A percentile compares a stretch with the other conserved stretches of the same genome.
Conservation (phyloP, 2,888 invertebrate genomes). For the Myathropa florea region DNA sequence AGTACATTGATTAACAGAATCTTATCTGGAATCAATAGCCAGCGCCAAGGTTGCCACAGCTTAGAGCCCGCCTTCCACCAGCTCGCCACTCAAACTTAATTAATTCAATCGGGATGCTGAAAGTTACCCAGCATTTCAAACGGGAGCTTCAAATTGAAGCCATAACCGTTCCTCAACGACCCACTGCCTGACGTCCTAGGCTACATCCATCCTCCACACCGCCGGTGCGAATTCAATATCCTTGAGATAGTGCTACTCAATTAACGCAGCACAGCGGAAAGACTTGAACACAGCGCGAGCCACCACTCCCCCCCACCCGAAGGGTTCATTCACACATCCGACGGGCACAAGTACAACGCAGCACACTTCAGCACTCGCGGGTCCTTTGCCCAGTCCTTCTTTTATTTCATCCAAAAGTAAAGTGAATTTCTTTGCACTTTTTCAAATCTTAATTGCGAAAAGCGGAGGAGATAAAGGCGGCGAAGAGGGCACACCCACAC, state of each 20-base stretch:
- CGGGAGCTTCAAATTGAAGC: background rate
- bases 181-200: background rate
- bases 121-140: no score
- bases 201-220: background rate
- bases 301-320: background rate
- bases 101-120: background rate
- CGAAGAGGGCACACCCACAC: slow-evolving; percentile 15
- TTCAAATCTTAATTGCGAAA: slow-evolving; percentile 66
- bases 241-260: slow-evolving; percentile 41
- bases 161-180: background rate
- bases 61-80: background rate
- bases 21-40: background rate
- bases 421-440: slow-evolving; percentile 65
- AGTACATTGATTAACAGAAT: background rate
- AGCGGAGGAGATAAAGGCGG: slow-evolving; percentile 46
- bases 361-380: background rate
- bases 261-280: slow-evolving; percentile 24
- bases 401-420: slow-evolving; percentile 30
- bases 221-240: slow-evolving; percentile 27
- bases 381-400: background rate
- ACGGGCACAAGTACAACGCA: slow-evolving; percentile 38
- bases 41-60: background rate
- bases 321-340: slow-evolving; percentile 36
- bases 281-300: slow-evolving; percentile 4
- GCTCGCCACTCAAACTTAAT: background rate